Percentiles rank a stretch among this genome's conserved stretches.
Evolutionary conservation across 1,140 invertebrate species (phyloP).

Genomic region (Amyelois transitella): DNA sequence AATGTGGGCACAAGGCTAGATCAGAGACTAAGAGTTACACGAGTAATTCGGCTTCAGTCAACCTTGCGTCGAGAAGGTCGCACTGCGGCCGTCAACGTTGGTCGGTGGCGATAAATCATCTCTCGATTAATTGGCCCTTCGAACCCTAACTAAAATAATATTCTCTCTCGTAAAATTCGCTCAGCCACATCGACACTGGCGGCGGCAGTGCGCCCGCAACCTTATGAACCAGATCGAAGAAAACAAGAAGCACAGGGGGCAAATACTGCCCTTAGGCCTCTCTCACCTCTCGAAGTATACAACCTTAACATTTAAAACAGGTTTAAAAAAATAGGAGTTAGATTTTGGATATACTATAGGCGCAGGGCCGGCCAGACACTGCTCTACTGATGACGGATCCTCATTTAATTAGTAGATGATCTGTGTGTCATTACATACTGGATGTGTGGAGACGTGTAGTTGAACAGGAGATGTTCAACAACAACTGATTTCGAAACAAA

Average conservation of each 20-base stretch:
- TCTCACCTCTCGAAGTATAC: slow-evolving; percentile 50
- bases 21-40: slow-evolving; percentile 34
- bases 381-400: neutral
- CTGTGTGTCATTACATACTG: no score
- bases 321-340: slow-evolving; percentile 73
- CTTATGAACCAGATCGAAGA: slow-evolving; percentile 45
- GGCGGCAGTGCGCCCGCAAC: slow-evolving; percentile 21
- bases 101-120: slow-evolving; percentile 21
- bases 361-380: slow-evolving; percentile 18
- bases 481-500: no score
- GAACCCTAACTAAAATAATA: slow-evolving; percentile 36
- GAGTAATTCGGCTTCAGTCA: slow-evolving; percentile 50
- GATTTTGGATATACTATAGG: slow-evolving; percentile 68
- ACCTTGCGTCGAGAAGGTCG: slow-evolving; percentile 21
- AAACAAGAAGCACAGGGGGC: slow-evolving; percentile 70
- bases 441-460: no score
- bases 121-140: slow-evolving; percentile 19
- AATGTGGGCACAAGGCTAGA: slow-evolving; percentile 25
- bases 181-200: slow-evolving; percentile 25
- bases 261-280: slow-evolving; percentile 40
- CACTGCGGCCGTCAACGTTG: no score
- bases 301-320: slow-evolving; percentile 70
- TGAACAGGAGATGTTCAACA: no score
- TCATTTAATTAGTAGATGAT: no score
- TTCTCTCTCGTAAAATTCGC: slow-evolving; percentile 34